These are phyloP conservation scores for Sycon ciliatum DNA, from an alignment of 37 sponge, comb jelly and placozoan genomes.

Conservation along the genomic window DNA sequence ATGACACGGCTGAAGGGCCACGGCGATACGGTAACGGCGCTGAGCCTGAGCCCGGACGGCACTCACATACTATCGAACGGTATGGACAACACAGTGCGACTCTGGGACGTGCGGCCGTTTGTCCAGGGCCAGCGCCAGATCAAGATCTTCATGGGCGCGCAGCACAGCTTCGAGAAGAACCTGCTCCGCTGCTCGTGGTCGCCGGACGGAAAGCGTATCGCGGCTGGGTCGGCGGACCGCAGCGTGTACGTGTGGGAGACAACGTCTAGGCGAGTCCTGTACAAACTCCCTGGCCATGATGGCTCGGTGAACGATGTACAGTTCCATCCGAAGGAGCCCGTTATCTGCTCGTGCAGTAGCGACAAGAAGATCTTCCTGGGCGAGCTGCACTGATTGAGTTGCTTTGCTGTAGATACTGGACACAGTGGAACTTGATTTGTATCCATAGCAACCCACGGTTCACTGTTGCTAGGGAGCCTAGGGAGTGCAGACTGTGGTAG, in stretches of 20 bases:
- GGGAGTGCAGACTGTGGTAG: too few relatives aligned
- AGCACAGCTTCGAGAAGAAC: slow-evolving; percentile 94
- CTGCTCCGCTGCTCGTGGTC: slow-evolving; percentile 76
- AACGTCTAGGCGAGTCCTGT: slow-evolving; percentile 55
- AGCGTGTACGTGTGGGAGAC: slow-evolving; percentile 97
- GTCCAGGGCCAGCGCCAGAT: slow-evolving; percentile 73
- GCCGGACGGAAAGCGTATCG: slow-evolving; percentile 71
- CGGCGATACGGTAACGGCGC: slow-evolving; percentile 74
- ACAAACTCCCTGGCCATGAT: slow-evolving; percentile 87
- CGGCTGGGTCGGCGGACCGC: slow-evolving; percentile 87
- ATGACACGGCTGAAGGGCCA: slow-evolving; percentile 65
- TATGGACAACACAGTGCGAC: slow-evolving; percentile 91
- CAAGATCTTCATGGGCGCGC: slow-evolving; percentile 63
- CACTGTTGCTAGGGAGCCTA: too few relatives aligned
- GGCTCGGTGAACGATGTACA: slow-evolving; percentile 94
- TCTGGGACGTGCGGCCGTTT: slow-evolving; percentile 91
- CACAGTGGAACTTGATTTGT: too few relatives aligned
- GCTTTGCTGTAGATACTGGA: neutral
- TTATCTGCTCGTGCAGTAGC: slow-evolving; percentile 71
- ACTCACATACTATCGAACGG: slow-evolving; percentile 74
- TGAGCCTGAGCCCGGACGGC: slow-evolving; percentile 74
- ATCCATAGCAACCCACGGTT: too few relatives aligned
- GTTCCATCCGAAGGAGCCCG: slow-evolving; percentile 93
- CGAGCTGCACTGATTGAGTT: slow-evolving; percentile 53
- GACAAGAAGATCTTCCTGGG: slow-evolving; percentile 87